Conservation (phyloP, 2,113 vertebrate genomes). For the Meleagris gallopavo region DNA sequence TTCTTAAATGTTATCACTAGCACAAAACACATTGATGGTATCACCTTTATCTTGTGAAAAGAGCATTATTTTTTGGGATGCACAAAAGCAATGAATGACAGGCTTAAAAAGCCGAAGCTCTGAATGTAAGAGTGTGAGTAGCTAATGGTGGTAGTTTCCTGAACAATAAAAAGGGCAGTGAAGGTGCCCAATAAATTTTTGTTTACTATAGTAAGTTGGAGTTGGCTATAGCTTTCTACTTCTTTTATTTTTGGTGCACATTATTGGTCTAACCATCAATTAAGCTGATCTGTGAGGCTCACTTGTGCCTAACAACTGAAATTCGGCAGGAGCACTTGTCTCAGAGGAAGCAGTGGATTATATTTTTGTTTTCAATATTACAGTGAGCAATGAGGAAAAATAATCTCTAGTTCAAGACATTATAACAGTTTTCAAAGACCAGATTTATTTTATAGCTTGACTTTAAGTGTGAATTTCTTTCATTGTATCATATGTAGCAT, state of each 20-base stretch:
- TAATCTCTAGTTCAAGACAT: neutral
- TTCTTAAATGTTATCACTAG: neutral
- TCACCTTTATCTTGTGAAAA: neutral
- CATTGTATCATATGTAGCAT: neutral
- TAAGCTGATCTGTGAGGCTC: neutral
- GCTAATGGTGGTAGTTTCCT: neutral
- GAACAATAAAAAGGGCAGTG: neutral
- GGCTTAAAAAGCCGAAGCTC: neutral
- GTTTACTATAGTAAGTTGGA: neutral
- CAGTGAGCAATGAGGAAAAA: neutral
- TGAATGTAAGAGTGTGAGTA: neutral
- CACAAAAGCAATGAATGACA: neutral
- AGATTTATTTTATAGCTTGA: neutral
- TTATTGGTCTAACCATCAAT: neutral
- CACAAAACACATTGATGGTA: neutral
- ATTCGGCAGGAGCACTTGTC: neutral
- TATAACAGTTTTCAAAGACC: neutral
- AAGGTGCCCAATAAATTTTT: neutral
- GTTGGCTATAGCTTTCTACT: conserved; percentile 53
- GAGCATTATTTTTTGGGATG: neutral
- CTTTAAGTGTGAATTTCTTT: neutral
- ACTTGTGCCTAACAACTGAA: neutral
- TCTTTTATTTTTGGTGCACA: neutral
- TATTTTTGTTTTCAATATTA: neutral
- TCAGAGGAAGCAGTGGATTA: neutral